Percentiles rank a stretch among this genome's conserved stretches.
Evolutionary conservation across 37 sponge, comb jelly and placozoan species (phyloP).

Genomic region (Beroe forskalii): DNA sequence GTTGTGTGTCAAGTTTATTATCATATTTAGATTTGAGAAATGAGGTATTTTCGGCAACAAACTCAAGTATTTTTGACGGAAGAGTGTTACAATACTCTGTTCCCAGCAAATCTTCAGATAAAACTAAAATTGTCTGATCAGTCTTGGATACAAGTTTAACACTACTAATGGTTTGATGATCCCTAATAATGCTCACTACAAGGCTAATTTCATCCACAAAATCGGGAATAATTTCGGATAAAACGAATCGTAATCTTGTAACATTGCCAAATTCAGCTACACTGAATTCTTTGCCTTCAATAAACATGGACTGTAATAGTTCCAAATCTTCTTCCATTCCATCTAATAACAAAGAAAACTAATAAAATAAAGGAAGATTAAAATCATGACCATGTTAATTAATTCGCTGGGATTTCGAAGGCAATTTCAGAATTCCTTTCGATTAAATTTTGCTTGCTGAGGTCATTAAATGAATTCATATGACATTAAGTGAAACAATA

Average conservation of each 20-base stretch:
- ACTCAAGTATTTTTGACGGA: neutral
- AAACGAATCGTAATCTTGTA: neutral
- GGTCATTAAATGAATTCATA: too few relatives aligned
- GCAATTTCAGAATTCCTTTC: too few relatives aligned
- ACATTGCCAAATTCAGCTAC: neutral
- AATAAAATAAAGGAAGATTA: too few relatives aligned
- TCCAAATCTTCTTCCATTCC: slow-evolving; percentile 31
- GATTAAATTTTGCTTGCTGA: too few relatives aligned
- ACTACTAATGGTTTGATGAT: neutral
- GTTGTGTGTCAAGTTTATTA: neutral
- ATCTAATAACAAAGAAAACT: too few relatives aligned
- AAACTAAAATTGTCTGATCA: neutral
- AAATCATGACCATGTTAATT: too few relatives aligned
- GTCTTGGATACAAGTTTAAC: neutral
- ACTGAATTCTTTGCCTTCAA: neutral
- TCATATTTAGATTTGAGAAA: neutral
- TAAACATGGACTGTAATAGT: neutral
- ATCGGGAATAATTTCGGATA: neutral
- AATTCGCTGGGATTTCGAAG: too few relatives aligned
- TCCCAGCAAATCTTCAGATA: neutral
- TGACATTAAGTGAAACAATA: too few relatives aligned
- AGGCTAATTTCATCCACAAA: neutral
- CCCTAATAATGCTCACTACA: neutral
- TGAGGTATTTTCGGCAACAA: neutral
- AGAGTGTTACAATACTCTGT: neutral